Evolutionary conservation across 2,888 invertebrate genomes (phyloP).

Genomic region (Heliconius hortense): DNA sequence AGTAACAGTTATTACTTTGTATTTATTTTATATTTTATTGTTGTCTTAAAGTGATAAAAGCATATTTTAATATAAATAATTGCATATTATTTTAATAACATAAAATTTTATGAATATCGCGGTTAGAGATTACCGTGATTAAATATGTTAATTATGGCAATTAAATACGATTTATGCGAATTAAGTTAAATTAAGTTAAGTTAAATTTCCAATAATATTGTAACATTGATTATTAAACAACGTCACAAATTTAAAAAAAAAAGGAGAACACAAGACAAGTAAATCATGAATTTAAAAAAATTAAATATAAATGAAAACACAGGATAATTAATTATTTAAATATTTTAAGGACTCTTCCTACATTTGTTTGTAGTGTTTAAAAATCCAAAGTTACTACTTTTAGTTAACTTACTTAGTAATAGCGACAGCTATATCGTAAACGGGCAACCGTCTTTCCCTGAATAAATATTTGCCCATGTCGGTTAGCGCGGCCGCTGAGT

Average conservation of each 20-base stretch:
- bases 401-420: slow-evolving; percentile 93
- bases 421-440: slow-evolving; percentile 97
- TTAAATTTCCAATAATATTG: background rate
- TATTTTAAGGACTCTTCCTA: background rate
- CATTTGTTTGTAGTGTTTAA: background rate
- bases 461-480: slow-evolving; percentile 99
- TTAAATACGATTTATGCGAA: background rate
- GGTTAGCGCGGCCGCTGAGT: slow-evolving; percentile 96
- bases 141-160: background rate
- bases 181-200: background rate
- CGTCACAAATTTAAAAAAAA: background rate
- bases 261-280: background rate
- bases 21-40: background rate
- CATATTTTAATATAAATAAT: too few relatives aligned
- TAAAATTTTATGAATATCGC: background rate
- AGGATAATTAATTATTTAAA: background rate
- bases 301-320: background rate
- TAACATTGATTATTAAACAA: background rate
- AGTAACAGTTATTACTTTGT: background rate
- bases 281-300: background rate
- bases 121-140: background rate
- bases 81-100: background rate
- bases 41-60: background rate
- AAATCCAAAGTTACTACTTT: background rate
- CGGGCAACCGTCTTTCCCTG: slow-evolving; percentile 95